phyloP scores from a whole-genome alignment of 2,888 invertebrate species.

The Nemurella pictetii region DNA sequence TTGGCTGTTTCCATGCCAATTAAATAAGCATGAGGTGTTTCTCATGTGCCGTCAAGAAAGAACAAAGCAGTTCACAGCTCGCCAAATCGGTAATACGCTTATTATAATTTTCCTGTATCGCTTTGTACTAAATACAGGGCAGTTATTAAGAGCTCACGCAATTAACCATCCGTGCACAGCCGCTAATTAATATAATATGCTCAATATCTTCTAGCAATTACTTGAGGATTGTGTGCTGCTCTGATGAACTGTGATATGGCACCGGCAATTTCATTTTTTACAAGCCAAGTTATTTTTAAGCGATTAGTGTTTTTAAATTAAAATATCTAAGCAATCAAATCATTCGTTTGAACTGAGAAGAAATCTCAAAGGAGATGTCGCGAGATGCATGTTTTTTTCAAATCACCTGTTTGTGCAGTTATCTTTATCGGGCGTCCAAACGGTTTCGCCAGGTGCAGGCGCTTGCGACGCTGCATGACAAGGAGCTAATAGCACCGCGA shows the following conservation, averaged over 20 bases:
- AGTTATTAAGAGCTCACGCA: neutral
- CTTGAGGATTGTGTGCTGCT: neutral
- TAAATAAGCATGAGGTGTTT: constrained; percentile 17
- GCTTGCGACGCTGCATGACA: constrained; percentile 14
- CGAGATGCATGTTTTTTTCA: neutral
- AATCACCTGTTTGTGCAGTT: neutral
- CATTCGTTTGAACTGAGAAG: neutral
- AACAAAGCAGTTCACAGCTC: constrained; percentile 16
- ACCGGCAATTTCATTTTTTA: neutral
- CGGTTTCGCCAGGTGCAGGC: neutral
- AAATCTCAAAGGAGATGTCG: neutral
- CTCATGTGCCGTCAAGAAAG: constrained; percentile 9
- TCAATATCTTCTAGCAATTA: neutral
- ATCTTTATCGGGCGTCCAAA: neutral
- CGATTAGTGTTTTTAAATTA: neutral
- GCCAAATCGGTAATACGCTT: constrained; percentile 17
- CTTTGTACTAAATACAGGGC: neutral
- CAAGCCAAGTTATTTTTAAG: neutral
- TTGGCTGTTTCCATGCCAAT: constrained; percentile 13
- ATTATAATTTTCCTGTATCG: constrained; percentile 21
- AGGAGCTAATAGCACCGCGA: constrained; percentile 34
- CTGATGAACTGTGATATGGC: neutral
- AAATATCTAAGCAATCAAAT: neutral
- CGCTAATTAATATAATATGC: neutral
- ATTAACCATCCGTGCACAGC: neutral